Percentiles rank a stretch among this genome's conserved stretches.
Conservation (phyloP, 2,113 vertebrate genomes). For the Seriola rivoliana region DNA sequence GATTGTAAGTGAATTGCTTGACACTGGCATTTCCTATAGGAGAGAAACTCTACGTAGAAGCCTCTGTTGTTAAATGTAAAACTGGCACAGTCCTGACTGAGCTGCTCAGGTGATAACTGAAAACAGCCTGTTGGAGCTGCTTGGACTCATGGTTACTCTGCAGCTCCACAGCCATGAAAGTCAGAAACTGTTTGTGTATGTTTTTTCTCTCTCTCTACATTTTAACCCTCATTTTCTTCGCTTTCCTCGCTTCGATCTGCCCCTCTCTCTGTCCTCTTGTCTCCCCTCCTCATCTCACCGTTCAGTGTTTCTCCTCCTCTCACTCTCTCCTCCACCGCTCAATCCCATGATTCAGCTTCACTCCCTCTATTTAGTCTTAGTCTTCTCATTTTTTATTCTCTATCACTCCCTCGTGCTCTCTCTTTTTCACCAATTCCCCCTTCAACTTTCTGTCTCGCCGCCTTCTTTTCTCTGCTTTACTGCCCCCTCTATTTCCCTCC, state of each 20-base stretch:
- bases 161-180: neutral
- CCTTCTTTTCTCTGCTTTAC: constrained; percentile 28
- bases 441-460: constrained; percentile 30
- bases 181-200: neutral
- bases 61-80: constrained; percentile 31
- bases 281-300: neutral
- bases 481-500: constrained; percentile 33
- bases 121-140: constrained; percentile 16
- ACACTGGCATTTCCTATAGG: neutral
- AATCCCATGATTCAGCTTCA: constrained; percentile 21
- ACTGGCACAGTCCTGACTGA: constrained; percentile 10
- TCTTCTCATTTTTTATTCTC: constrained; percentile 17
- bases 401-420: constrained; percentile 14
- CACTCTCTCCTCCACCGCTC: neutral
- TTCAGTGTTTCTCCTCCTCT: neutral
- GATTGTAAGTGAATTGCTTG: neutral
- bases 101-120: constrained; percentile 11
- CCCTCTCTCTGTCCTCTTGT: constrained; percentile 3
- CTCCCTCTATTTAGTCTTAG: constrained; percentile 25
- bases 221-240: neutral
- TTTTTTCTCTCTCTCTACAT: neutral
- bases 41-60: neutral
- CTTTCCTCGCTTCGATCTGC: neutral
- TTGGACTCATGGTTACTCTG: neutral
- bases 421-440: constrained; percentile 45